Conservation (phyloP, 2,888 invertebrate genomes). For the Miltochrista miniata region DNA sequence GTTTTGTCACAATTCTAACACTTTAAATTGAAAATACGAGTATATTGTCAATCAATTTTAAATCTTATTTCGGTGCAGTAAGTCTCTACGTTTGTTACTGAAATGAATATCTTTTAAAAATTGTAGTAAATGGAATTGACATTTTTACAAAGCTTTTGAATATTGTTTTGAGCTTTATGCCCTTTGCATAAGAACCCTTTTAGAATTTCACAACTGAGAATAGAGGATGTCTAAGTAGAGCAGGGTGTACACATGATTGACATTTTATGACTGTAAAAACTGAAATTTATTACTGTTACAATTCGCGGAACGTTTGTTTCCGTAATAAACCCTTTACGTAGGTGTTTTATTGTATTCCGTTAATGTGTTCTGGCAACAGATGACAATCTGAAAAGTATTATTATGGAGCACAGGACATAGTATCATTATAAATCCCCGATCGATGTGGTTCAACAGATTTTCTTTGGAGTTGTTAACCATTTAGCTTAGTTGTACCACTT, state of each 20-base stretch:
- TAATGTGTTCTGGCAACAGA: conserved; percentile 44
- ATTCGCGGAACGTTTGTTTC: conserved; percentile 73
- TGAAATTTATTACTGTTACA: conserved; percentile 66
- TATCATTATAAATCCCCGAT: conserved; percentile 7
- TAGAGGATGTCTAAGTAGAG: conserved; percentile 28
- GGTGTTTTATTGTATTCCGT: conserved; percentile 51
- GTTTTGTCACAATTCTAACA: conserved; percentile 53
- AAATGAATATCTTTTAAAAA: background rate
- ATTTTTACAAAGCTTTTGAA: background rate
- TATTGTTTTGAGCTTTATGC: conserved; percentile 6
- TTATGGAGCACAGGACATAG: conserved; percentile 29
- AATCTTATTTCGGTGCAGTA: conserved; percentile 21
- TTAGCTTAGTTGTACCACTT: no score
- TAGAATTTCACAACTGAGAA: background rate
- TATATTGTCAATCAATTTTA: conserved; percentile 18
- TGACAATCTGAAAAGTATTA: conserved; percentile 36
- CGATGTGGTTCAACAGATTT: background rate
- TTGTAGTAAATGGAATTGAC: background rate
- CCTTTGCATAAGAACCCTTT: conserved; percentile 15
- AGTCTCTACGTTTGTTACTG: no score
- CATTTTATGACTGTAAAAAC: conserved; percentile 64
- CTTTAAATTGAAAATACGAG: conserved; percentile 35
- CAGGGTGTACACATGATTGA: conserved; percentile 62
- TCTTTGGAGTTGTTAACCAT: no score
- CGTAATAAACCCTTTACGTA: conserved; percentile 56